Evolutionary conservation across 2,888 invertebrate species (phyloP).

Genomic region (Cheilosia scutellata): DNA sequence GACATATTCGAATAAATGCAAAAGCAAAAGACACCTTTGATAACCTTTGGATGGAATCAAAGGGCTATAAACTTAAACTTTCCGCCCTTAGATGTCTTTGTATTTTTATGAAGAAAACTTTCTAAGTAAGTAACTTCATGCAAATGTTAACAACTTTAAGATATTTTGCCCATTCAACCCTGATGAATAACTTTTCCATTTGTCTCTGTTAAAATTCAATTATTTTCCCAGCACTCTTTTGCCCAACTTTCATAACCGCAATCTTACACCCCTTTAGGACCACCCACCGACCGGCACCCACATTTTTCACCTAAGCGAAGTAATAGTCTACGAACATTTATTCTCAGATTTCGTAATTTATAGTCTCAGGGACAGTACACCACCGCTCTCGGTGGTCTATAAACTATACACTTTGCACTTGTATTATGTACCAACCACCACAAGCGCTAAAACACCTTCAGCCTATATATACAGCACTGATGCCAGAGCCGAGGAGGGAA

Average conservation of each 20-base stretch:
- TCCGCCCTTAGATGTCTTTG: too few relatives aligned
- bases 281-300: background rate
- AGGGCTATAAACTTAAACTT: background rate
- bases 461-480: background rate
- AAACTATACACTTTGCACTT: conserved; percentile 22
- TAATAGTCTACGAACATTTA: conserved; percentile 21
- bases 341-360: conserved; percentile 63
- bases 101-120: background rate
- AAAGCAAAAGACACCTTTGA: too few relatives aligned
- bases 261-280: background rate
- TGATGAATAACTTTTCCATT: conserved; percentile 3
- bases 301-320: background rate
- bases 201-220: conserved; percentile 29
- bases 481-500: background rate
- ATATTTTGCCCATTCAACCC: background rate
- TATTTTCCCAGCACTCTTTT: conserved; percentile 6
- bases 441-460: background rate
- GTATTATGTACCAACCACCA: background rate
- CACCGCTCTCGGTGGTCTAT: conserved; percentile 6
- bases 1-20: too few relatives aligned
- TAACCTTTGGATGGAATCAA: background rate
- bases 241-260: conserved; percentile 26
- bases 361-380: conserved; percentile 26
- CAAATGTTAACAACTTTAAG: background rate
- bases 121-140: background rate